Conservation (phyloP, 2,888 invertebrate species). For the Hirtodrosophila trivittata region DNA sequence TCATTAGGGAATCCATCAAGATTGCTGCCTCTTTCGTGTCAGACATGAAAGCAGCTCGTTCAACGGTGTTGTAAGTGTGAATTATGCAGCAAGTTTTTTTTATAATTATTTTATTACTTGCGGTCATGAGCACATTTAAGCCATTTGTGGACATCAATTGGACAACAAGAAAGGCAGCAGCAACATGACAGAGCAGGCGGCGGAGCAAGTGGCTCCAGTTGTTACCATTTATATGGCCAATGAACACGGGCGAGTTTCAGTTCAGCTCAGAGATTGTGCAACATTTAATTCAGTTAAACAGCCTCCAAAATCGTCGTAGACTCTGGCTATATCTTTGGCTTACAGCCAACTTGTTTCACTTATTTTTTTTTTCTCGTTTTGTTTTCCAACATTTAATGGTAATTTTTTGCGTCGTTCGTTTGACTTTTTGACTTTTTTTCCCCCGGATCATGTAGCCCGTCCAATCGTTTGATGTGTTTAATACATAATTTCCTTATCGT, state of each 20-base stretch:
- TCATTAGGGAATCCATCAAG: too few species aligned
- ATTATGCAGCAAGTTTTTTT: conserved; percentile 65
- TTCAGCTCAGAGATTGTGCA: conserved; percentile 58
- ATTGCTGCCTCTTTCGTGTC: conserved; percentile 1
- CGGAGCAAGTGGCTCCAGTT: conserved; percentile 54
- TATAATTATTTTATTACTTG: conserved; percentile 74
- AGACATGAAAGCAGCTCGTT: conserved; percentile 37
- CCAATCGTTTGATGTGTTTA: conserved; percentile 71
- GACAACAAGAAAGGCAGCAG: conserved; percentile 44
- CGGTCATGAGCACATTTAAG: conserved; percentile 78
- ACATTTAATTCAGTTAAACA: conserved; percentile 77
- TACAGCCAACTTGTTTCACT: conserved; percentile 68
- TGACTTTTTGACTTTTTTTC: conserved; percentile 21
- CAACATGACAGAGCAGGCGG: conserved; percentile 18
- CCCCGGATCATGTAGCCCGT: conserved; percentile 52
- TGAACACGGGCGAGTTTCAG: conserved; percentile 67
- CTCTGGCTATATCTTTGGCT: conserved; percentile 58
- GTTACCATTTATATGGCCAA: conserved; percentile 78
- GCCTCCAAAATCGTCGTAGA: conserved; percentile 63
- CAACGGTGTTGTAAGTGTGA: conserved; percentile 52
- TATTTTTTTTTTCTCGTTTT: conserved; percentile 17
- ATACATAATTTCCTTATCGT: conserved; percentile 78
- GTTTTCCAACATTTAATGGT: conserved; percentile 67
- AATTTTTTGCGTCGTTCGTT: conserved; percentile 63
- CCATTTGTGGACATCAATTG: conserved; percentile 73